These are phyloP conservation scores for Papio anubis DNA, from an alignment of 2,113 vertebrate species.

Conservation along the genomic window DNA sequence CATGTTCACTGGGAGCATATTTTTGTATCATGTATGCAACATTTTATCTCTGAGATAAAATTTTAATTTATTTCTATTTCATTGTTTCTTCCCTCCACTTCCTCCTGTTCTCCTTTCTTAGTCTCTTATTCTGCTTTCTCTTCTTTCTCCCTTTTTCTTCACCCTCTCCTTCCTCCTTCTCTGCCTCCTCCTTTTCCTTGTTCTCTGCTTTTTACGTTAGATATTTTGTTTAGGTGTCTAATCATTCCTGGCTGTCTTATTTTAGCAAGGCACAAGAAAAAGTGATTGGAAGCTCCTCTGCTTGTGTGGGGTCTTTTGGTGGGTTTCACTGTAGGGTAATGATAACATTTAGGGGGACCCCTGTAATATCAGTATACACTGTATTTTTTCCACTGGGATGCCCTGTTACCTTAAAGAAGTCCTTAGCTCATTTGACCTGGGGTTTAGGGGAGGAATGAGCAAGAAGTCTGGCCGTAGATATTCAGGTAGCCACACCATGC, in stretches of 20 bases:
- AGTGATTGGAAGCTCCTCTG: not conserved
- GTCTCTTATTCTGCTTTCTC: not conserved
- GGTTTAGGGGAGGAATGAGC: not conserved
- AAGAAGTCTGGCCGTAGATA: not conserved
- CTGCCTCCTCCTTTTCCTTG: not conserved
- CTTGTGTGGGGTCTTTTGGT: too few species aligned
- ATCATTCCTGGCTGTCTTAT: not conserved
- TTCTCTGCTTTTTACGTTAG: not conserved
- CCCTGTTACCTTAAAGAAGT: not conserved
- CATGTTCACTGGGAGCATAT: not conserved
- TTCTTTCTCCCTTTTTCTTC: not conserved
- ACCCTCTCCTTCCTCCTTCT: not conserved
- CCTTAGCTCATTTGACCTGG: not conserved
- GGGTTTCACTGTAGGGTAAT: not conserved
- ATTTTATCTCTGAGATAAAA: not conserved
- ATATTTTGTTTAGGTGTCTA: not conserved
- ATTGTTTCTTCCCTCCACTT: not conserved
- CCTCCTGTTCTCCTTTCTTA: not conserved
- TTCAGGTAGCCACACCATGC: not conserved
- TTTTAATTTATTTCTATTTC: not conserved
- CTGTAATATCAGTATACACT: not conserved
- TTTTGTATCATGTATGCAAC: not conserved
- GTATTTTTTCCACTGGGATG: not conserved
- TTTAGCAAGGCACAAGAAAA: not conserved
- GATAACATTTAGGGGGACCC: not conserved